Evolutionary conservation across 2,888 invertebrate species (phyloP), one percentile per base, ranked within the genome.

Genomic region (Hypomecis punctinalis): DNA sequence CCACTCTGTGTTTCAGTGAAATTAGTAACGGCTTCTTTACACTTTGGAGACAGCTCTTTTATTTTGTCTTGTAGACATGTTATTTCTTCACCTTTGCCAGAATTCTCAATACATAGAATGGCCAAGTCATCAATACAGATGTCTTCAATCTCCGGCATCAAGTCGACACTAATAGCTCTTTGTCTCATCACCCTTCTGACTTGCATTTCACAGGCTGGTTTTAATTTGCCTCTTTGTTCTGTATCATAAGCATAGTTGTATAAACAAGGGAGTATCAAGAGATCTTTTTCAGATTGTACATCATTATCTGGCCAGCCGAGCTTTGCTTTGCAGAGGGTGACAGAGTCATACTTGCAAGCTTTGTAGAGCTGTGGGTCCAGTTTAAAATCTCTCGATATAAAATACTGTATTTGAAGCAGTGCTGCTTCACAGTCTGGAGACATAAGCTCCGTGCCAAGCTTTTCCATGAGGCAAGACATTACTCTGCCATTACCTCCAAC

Each of bases 401-500:
- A 99, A 88, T 99, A 99, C 83, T 99, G 99, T 78, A 99, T 98
- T 88, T 99, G 98, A 65, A 99, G 93, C 48, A 99, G 93, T 7
- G 98, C 97, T 69, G 96, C 95, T 91, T 98, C 98, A 93, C 99
- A 99, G 11, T 96, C 96, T 64, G 95, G 95, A 0, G 95, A 96
- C 98, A 99, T 99, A 47, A 95, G 93, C 61, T 95, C 95, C 1
- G 96, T 96, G 45, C 97, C 97, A 54, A 99, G 93, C 82, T 98
- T 97, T 76, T 98, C 97, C 97, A 99, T 97, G 40, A 99, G 94
- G 82, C 99, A 99, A 23, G 96, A 96, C 94, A 99, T 96, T 0
- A 99, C 96, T 79, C 96, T 94, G 0, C 96, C 96, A 84, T 97
- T 96, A 10, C 97, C 97, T 36, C 96, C 96, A 68, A 93, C 94